phyloP scores from a whole-genome alignment of 2,888 invertebrate species.

The Caenorhabditis sp. region DNA sequence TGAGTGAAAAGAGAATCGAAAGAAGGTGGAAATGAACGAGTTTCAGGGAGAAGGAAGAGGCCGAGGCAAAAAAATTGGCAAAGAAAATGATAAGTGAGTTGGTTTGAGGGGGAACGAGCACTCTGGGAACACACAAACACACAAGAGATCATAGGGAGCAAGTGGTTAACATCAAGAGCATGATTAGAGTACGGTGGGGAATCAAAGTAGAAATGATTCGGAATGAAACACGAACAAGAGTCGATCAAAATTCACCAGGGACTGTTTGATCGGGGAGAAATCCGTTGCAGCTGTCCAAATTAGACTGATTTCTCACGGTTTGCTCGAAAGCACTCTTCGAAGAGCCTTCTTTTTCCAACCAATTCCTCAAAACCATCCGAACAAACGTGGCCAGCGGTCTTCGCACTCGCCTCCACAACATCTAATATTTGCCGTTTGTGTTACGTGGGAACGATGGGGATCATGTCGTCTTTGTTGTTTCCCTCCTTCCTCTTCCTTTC shows the following conservation, averaged over 20 bases:
- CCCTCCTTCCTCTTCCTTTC: not conserved
- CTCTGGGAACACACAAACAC: constrained; percentile 14
- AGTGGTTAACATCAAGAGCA: not conserved
- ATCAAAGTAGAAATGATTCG: too few species aligned
- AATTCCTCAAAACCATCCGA: not conserved
- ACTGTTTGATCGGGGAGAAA: too few species aligned
- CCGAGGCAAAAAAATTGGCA: constrained; percentile 61
- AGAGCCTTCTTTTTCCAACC: not conserved
- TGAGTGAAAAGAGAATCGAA: constrained; percentile 23
- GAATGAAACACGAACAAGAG: too few species aligned
- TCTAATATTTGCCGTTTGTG: constrained; percentile 14
- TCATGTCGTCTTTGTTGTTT: constrained; percentile 31
- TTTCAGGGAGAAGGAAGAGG: constrained; percentile 66
- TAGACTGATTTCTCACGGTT: too few species aligned
- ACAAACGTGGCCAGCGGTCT: constrained; percentile 8
- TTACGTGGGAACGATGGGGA: constrained; percentile 46
- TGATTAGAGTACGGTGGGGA: not conserved
- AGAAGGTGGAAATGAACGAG: not conserved
- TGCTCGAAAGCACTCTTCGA: too few species aligned
- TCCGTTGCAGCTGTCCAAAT: too few species aligned
- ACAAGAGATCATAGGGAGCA: constrained; percentile 30
- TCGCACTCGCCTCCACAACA: constrained; percentile 31
- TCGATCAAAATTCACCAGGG: too few species aligned
- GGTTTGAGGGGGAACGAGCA: constrained; percentile 13
- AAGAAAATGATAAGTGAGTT: constrained; percentile 67